phyloP scores from a whole-genome alignment of 1,140 invertebrate genomes.

The Lordiphosa mommai region DNA sequence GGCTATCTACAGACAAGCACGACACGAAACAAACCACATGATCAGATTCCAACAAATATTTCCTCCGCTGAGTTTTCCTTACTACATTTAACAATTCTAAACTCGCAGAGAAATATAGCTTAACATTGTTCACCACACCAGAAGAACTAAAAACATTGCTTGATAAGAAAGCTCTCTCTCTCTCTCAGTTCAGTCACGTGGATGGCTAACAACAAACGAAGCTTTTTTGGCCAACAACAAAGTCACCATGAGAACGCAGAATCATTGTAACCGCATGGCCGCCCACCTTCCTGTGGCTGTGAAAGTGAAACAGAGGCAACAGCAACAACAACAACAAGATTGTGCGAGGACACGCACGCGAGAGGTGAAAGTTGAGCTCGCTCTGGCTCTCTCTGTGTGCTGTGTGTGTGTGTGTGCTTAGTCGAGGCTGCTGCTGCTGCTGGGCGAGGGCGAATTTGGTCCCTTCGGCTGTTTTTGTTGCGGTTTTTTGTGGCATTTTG shows the following conservation, averaged over 20 bases:
- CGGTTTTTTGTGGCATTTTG: slow-evolving; percentile 35
- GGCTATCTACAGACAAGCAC: no score
- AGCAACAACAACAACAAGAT: slow-evolving; percentile 50
- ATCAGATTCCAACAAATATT: no score
- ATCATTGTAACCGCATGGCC: slow-evolving; percentile 57
- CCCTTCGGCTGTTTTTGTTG: slow-evolving; percentile 67
- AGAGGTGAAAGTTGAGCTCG: slow-evolving; percentile 49
- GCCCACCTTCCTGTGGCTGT: slow-evolving; percentile 12
- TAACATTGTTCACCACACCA: background rate
- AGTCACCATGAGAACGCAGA: slow-evolving; percentile 71
- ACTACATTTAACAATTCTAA: no score
- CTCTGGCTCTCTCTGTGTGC: slow-evolving; percentile 21
- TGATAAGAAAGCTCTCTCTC: slow-evolving; percentile 63
- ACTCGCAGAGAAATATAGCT: no score
- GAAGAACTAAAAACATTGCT: slow-evolving; percentile 12
- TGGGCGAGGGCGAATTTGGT: slow-evolving; percentile 35
- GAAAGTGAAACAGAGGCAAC: slow-evolving; percentile 68
- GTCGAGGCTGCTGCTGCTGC: slow-evolving; percentile 26
- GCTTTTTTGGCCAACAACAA: slow-evolving; percentile 36
- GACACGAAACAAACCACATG: no score
- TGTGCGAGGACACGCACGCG: slow-evolving; percentile 55
- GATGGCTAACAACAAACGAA: slow-evolving; percentile 40
- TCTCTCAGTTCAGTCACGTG: slow-evolving; percentile 46
- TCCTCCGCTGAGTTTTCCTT: no score
- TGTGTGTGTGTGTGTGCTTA: background rate